These are phyloP conservation scores for Danaus chrysippus DNA, from an alignment of 2,888 invertebrate genomes.

Conservation along the genomic window DNA sequence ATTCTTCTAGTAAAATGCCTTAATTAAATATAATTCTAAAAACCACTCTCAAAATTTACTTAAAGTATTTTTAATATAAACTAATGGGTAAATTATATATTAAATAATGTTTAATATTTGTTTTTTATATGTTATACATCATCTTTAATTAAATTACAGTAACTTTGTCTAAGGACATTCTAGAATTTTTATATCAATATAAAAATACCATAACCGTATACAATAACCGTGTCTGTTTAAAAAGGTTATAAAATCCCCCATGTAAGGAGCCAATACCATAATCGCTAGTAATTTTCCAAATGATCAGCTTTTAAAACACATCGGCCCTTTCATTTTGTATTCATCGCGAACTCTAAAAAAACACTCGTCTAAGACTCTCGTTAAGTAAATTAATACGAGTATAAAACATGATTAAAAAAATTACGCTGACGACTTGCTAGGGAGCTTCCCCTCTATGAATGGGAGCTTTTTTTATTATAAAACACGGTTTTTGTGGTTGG, in stretches of 20 bases:
- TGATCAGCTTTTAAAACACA: slow-evolving; percentile 45
- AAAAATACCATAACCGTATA: background rate
- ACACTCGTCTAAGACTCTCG: slow-evolving; percentile 62
- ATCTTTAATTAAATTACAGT: too few relatives aligned
- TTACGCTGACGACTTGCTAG: slow-evolving; percentile 63
- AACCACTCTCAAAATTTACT: too few relatives aligned
- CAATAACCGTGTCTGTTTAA: background rate
- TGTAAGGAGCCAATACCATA: slow-evolving; percentile 21
- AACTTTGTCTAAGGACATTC: too few relatives aligned
- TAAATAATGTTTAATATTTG: too few relatives aligned
- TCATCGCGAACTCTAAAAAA: slow-evolving; percentile 68
- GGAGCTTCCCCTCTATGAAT: slow-evolving; percentile 65
- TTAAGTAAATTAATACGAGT: slow-evolving; percentile 77
- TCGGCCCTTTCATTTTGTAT: slow-evolving; percentile 64
- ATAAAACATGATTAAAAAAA: slow-evolving; percentile 79
- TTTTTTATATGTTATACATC: too few relatives aligned
- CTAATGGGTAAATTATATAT: too few relatives aligned
- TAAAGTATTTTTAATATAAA: too few relatives aligned
- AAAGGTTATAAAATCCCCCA: background rate
- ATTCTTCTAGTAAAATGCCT: too few relatives aligned
- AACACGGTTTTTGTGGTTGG: slow-evolving; percentile 35
- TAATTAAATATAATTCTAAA: too few relatives aligned
- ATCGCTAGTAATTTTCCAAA: slow-evolving; percentile 49
- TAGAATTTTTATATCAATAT: too few relatives aligned
- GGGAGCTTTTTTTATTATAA: slow-evolving; percentile 56